phyloP scores from a whole-genome alignment of 2,888 invertebrate genomes.

The Pollenia labialis region DNA sequence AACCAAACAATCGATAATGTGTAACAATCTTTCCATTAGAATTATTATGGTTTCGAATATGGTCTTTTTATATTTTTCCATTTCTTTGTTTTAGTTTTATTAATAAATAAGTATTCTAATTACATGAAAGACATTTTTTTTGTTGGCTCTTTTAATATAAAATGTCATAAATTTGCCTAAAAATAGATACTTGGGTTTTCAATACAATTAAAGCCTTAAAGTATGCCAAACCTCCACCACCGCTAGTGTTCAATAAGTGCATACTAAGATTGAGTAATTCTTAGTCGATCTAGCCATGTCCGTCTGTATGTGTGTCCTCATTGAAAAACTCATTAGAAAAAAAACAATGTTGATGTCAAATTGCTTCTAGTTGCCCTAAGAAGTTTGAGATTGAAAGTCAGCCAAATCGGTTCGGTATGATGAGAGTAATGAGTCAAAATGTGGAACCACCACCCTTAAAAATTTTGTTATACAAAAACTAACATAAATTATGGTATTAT shows the following conservation, averaged over 20 bases:
- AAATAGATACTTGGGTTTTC: not conserved
- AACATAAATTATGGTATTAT: too few relatives aligned
- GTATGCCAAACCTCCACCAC: not conserved
- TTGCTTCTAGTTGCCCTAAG: too few relatives aligned
- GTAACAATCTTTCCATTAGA: slow-evolving; percentile 46
- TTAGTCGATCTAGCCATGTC: not conserved
- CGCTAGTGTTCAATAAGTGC: too few relatives aligned
- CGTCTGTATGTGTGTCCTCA: too few relatives aligned
- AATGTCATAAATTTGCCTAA: slow-evolving; percentile 12
- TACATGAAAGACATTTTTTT: slow-evolving; percentile 21
- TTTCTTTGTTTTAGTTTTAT: slow-evolving; percentile 46
- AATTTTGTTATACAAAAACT: too few relatives aligned
- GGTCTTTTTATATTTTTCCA: slow-evolving; percentile 9
- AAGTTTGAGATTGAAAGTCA: too few relatives aligned
- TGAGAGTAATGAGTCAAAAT: too few relatives aligned
- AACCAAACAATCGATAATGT: slow-evolving; percentile 59
- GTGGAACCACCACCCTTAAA: too few relatives aligned
- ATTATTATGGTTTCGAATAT: slow-evolving; percentile 66
- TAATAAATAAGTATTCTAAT: slow-evolving; percentile 59
- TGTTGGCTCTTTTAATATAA: not conserved
- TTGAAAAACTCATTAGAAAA: too few relatives aligned
- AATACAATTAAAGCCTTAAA: slow-evolving; percentile 3
- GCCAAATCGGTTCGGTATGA: too few relatives aligned
- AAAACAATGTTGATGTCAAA: too few relatives aligned
- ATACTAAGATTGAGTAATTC: too few relatives aligned